Conservation (phyloP, 2,888 invertebrate species). For the Baronia brevicornis region DNA sequence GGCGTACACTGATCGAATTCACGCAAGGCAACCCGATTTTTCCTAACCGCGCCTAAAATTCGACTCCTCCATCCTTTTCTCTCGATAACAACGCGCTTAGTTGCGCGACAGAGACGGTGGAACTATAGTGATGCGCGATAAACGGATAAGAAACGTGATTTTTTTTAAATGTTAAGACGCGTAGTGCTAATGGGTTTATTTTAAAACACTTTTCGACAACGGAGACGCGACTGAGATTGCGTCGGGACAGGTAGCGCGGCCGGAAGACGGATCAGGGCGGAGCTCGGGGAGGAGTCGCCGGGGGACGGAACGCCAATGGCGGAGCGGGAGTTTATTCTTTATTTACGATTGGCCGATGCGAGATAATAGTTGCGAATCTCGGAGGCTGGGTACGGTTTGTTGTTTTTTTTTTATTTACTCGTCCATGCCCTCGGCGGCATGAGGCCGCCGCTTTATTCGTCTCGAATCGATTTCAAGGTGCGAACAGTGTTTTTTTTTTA, state of each 20-base stretch:
- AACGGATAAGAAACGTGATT: slow-evolving; percentile 43
- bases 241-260: slow-evolving; percentile 44
- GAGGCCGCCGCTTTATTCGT: slow-evolving; percentile 25
- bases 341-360: slow-evolving; percentile 52
- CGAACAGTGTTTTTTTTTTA: slow-evolving; percentile 38
- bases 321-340: slow-evolving; percentile 24
- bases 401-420: slow-evolving; percentile 61
- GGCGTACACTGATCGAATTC: slow-evolving; percentile 54
- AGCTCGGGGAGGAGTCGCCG: slow-evolving; percentile 67
- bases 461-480: slow-evolving; percentile 65
- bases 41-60: slow-evolving; percentile 57
- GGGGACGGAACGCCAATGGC: slow-evolving; percentile 45
- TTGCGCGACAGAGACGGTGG: slow-evolving; percentile 38
- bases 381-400: slow-evolving; percentile 61
- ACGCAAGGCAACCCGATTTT: slow-evolving; percentile 41
- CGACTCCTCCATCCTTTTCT: slow-evolving; percentile 46
- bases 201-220: slow-evolving; percentile 36
- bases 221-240: slow-evolving; percentile 41
- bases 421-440: background rate
- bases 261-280: slow-evolving; percentile 63
- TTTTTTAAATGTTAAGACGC: slow-evolving; percentile 28
- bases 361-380: slow-evolving; percentile 71
- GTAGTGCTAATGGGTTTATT: slow-evolving; percentile 31
- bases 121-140: slow-evolving; percentile 47
- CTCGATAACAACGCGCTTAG: slow-evolving; percentile 21